Base-by-base conservation (phyloP, 2,113 vertebrate genomes). In the Dendrocopos noguchii region DNA sequence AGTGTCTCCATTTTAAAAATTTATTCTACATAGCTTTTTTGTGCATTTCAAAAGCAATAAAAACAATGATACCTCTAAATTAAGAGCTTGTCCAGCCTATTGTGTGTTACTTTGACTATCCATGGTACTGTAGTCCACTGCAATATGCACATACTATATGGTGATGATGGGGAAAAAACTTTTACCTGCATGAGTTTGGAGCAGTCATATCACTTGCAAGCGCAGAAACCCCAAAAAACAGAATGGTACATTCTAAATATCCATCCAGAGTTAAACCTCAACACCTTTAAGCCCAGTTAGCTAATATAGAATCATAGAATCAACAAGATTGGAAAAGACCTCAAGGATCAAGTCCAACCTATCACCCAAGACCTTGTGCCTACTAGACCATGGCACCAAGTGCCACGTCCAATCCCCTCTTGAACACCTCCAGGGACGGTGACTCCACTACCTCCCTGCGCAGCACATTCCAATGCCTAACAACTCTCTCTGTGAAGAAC, bases 101-200 rank as follows among this genome's bases (percentile, higher is more conserved):
- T 52, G 13, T 5, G 3, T 31, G 20, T 6, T 74, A 5, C 42
- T 94, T 67, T 68, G 57, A 36, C 63, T 82, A 52, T 4, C 1
- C 1, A 17, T 47, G 22, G 36, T 46, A 53, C 21, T 34, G 20
- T 9, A 57, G 34, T 12, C 70, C 44, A 44, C 64, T 79, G 22
- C 39, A 71, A 61, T 28, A 39, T 25, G 7, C 3, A 4, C 7
- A 12, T 6, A 27, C 12, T n/a, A 24, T 28, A 66, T 0, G 1
- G 64, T 52, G 21, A 66, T 21, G 44, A 57, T 22, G 8, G 5
- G 12, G 44, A 47, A 21, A 76, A 36, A 75, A 61, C 31, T 72
- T 85, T 10, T 34, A 18, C 14, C 7, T 44, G 25, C 17, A 3
- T 12, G 27, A 76, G 24, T 66, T 52, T 88, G 33, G n/a, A 76